Percentiles rank a stretch among this genome's conserved stretches.
These are phyloP conservation scores for Stichopus chloronotus DNA, from an alignment of 35 echinoderm and acorn worm species.

Conservation along the genomic window DNA sequence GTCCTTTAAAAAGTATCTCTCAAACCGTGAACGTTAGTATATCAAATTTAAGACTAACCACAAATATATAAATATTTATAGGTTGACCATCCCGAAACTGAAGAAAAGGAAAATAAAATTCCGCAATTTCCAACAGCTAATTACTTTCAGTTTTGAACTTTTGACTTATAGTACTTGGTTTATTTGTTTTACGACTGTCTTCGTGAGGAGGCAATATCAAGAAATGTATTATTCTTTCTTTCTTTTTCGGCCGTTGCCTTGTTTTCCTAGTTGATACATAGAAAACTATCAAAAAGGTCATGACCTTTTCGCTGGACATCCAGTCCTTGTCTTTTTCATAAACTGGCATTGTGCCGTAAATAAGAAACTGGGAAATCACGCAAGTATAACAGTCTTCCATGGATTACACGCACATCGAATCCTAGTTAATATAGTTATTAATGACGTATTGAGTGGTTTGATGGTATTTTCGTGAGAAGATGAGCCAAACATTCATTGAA, in stretches of 20 bases:
- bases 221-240: no score
- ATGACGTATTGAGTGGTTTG: not conserved
- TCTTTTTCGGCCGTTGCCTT: no score
- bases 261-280: no score
- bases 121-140: not conserved
- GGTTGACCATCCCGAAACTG: not conserved
- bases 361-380: not conserved
- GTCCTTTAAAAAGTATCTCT: no score
- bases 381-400: not conserved
- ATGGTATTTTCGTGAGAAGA: not conserved
- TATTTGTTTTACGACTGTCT: no score
- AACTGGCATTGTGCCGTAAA: not conserved
- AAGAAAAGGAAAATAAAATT: not conserved
- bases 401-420: not conserved
- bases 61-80: not conserved
- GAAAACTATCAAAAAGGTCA: not conserved
- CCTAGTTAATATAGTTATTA: not conserved
- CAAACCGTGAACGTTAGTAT: no score
- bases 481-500: constrained; percentile 1
- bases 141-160: not conserved
- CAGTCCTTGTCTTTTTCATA: constrained; percentile 6
- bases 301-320: not conserved
- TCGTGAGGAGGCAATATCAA: no score
- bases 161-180: not conserved
- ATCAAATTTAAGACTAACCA: not conserved